Evolutionary conservation across 2,888 invertebrate species (phyloP).

Genomic region (Epistrophella euchroma): DNA sequence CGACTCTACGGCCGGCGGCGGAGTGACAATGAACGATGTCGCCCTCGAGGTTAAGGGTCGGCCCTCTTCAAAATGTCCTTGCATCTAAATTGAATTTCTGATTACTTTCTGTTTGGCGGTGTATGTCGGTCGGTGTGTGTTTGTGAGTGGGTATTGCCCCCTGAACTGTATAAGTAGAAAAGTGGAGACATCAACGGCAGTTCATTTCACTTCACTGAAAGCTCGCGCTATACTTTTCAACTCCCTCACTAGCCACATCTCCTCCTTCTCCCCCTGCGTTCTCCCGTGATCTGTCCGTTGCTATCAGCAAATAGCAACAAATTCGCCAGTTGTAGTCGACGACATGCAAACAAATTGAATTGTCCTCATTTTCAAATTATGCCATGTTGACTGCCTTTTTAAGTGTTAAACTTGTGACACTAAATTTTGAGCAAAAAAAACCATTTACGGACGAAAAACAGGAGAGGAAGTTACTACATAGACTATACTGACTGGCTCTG

Average conservation of each 20-base stretch:
- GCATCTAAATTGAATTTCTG: slow-evolving; percentile 74
- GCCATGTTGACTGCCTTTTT: slow-evolving; percentile 72
- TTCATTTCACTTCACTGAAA: slow-evolving; percentile 15
- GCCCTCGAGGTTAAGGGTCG: slow-evolving; percentile 65
- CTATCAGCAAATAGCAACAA: slow-evolving; percentile 47
- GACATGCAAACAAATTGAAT: slow-evolving; percentile 71
- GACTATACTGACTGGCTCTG: not conserved
- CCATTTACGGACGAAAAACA: slow-evolving; percentile 31
- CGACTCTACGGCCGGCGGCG: not conserved
- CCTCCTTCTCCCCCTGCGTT: not conserved
- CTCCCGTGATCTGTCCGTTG: slow-evolving; percentile 10
- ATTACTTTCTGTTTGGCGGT: slow-evolving; percentile 65
- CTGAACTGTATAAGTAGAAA: slow-evolving; percentile 35
- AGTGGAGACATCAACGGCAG: slow-evolving; percentile 22
- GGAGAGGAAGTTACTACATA: not conserved
- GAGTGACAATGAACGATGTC: slow-evolving; percentile 68
- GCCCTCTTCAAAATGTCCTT: slow-evolving; percentile 70
- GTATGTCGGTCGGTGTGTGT: not conserved
- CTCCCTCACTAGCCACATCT: not conserved
- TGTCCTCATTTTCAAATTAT: slow-evolving; percentile 74
- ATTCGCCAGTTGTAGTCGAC: slow-evolving; percentile 30
- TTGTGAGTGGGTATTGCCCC: not conserved
- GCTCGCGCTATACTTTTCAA: not conserved
- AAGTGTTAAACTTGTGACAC: slow-evolving; percentile 72
- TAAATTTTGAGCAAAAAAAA: slow-evolving; percentile 54